phyloP scores from a whole-genome alignment of 2,888 invertebrate species.

The Brachylomia viminalis region DNA sequence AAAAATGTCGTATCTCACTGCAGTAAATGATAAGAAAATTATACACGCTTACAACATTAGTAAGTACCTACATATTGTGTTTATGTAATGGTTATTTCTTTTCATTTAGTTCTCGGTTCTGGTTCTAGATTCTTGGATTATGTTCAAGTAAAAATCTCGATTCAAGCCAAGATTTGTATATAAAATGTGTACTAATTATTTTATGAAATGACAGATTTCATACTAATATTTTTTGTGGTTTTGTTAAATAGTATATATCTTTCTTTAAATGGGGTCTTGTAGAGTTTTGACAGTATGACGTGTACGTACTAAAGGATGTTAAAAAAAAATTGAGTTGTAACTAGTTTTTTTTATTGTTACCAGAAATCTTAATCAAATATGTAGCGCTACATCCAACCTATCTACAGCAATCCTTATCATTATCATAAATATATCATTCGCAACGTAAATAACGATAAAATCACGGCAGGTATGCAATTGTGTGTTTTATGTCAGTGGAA shows the following conservation, averaged over 20 bases:
- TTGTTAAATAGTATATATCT: not conserved
- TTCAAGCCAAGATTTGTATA: not conserved
- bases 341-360: not conserved
- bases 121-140: too few relatives aligned
- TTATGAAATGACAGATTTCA: too few relatives aligned
- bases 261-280: too few relatives aligned
- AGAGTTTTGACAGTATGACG: too few relatives aligned
- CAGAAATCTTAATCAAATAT: slow-evolving; percentile 31
- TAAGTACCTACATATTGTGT: not conserved
- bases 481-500: slow-evolving; percentile 65
- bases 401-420: slow-evolving; percentile 78
- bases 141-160: not conserved
- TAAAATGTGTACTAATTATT: too few relatives aligned
- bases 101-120: not conserved
- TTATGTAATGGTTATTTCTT: not conserved
- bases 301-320: not conserved
- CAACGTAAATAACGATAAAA: slow-evolving; percentile 84
- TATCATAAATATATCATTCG: slow-evolving; percentile 83
- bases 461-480: slow-evolving; percentile 55
- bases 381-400: slow-evolving; percentile 40
- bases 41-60: slow-evolving; percentile 15
- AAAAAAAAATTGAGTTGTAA: not conserved
- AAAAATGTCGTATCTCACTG: slow-evolving; percentile 55
- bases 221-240: too few relatives aligned
- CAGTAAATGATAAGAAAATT: slow-evolving; percentile 49